Evolutionary conservation across 1,140 invertebrate species (phyloP), one percentile per base, ranked within the genome.

Genomic region (Hirudo medicinalis): DNA sequence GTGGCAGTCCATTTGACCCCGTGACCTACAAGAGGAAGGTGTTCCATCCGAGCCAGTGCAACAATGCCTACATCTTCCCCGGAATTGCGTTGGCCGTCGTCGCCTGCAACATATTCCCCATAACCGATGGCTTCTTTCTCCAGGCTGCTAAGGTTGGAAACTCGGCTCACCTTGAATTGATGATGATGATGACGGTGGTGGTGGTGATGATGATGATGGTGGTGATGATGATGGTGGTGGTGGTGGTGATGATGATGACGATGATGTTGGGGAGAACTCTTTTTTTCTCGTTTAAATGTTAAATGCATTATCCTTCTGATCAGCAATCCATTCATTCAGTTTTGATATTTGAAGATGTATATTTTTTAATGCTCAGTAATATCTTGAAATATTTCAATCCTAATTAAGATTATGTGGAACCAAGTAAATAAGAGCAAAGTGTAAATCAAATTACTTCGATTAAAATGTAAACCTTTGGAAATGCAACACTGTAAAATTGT

Each of bases 101-200:
- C 22, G 53, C 69, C 0, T 67, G 69, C 71, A 67, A 69, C 2
- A 67, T 73, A 0, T 60, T 49, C 17, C 74, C 70, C 53, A 72
- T 76, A 20, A 72, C 70, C n/a, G 72, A 76, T 55, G 72, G 72
- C 20, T 57, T 75, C 6, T 76, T 76, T 57, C 32, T 76, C 3
- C 54, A 69, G 19, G 72, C 75, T 66, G 75, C 75, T 20, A 6
- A 72, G 71, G 75, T 75, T 15, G 36, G 53, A 20, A 27, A 63
- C 22, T 63, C 17, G 20, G 2, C 5, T 57, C 25, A 25, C 5
- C 9, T 20, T n/a, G 2, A 25, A 57, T 2, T n/a, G 25, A 57
- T 9, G 55, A 20, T 57, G 55, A 57, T 63, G 5, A 63, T 63
- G 57, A 20, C 15, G 19, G 19, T 63, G 57, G 1, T 32, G 57